phyloP scores from a whole-genome alignment of 2,888 invertebrate species.

The Lysandra coridon region DNA sequence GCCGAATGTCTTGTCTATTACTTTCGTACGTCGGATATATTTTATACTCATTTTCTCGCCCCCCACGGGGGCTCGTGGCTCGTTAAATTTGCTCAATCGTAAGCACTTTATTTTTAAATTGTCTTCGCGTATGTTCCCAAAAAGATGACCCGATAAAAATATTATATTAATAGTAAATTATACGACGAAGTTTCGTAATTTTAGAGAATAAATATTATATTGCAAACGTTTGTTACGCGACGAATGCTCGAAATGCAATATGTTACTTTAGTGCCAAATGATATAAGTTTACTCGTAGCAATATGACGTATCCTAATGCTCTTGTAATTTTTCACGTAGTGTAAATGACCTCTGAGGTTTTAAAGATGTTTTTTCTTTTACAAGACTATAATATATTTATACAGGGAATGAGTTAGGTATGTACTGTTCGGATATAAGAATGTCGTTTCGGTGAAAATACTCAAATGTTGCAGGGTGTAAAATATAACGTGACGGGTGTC shows the following conservation, averaged over 20 bases:
- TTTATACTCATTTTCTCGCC: constrained; percentile 51
- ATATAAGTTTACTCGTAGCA: constrained; percentile 80
- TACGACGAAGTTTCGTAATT: constrained; percentile 62
- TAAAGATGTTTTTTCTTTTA: constrained; percentile 78
- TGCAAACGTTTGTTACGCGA: constrained; percentile 63
- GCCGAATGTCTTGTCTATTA: constrained; percentile 73
- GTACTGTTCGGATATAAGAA: constrained; percentile 74
- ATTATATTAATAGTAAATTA: constrained; percentile 63
- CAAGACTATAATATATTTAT: constrained; percentile 80
- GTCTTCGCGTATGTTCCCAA: constrained; percentile 50
- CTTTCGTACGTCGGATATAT: constrained; percentile 50
- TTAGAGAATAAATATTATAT: constrained; percentile 42
- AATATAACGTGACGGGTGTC: constrained; percentile 55
- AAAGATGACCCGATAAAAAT: constrained; percentile 63
- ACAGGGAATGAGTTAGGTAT: constrained; percentile 79
- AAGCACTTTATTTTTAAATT: constrained; percentile 59
- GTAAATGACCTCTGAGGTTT: constrained; percentile 78
- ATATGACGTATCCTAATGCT: constrained; percentile 78
- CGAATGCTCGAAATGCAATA: constrained; percentile 78
- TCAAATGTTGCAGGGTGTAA: constrained; percentile 73
- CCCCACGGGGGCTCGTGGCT: constrained; percentile 38
- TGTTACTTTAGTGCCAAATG: constrained; percentile 81
- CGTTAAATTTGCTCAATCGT: constrained; percentile 68
- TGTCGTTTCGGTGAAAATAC: constrained; percentile 77
- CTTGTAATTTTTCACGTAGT: constrained; percentile 78